These are phyloP conservation scores for Muntiacus reevesi DNA, from an alignment of 2,113 vertebrate genomes.

Conservation along the genomic window DNA sequence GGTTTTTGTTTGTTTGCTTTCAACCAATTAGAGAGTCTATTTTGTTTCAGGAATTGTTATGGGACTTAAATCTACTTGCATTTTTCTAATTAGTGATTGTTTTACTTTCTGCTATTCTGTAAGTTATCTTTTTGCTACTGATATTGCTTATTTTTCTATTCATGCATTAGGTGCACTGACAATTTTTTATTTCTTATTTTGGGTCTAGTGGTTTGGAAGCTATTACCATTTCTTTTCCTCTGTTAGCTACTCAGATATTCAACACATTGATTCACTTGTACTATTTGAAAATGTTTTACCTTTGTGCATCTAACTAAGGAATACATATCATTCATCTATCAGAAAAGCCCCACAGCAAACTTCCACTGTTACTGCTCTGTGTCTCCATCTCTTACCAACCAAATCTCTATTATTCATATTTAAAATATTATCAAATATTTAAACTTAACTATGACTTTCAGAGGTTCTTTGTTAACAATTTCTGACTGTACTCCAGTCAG, in stretches of 20 bases:
- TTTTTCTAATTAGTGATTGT: background rate
- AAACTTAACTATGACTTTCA: background rate
- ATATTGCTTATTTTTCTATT: background rate
- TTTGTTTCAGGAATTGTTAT: background rate
- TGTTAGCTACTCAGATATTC: background rate
- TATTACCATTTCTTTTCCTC: background rate
- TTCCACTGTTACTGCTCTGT: background rate
- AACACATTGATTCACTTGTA: background rate
- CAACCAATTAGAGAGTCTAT: background rate
- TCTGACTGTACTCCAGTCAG: background rate
- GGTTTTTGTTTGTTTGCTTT: background rate
- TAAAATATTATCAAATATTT: background rate
- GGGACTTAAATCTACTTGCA: background rate
- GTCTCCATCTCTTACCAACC: background rate
- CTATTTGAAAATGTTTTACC: background rate
- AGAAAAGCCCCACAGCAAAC: background rate
- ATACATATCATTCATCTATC: background rate
- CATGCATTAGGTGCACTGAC: background rate
- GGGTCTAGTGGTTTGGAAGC: background rate
- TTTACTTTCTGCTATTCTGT: background rate
- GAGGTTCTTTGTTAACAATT: background rate
- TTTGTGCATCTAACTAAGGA: background rate
- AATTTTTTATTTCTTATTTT: background rate
- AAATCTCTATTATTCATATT: background rate
- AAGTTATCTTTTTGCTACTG: background rate